These are phyloP conservation scores for Monochamus alternatus DNA, from an alignment of 2,888 invertebrate genomes.

Conservation along the genomic window DNA sequence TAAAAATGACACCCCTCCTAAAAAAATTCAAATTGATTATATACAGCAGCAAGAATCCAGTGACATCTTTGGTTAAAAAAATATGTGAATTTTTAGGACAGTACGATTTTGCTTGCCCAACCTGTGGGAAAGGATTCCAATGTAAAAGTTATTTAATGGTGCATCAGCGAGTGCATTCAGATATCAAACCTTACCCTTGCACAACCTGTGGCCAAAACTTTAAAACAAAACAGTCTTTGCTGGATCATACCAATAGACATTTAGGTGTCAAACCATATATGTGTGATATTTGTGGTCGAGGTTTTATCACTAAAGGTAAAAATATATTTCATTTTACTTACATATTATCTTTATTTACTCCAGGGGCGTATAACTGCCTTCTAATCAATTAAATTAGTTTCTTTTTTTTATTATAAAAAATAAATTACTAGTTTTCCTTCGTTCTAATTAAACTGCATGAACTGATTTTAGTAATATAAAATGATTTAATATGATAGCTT, in stretches of 20 bases:
- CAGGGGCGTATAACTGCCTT: too few relatives aligned
- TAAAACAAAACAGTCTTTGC: constrained; percentile 75
- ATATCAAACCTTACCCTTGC: constrained; percentile 75
- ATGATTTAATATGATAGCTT: too few relatives aligned
- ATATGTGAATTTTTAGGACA: constrained; percentile 59
- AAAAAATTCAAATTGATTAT: too few relatives aligned
- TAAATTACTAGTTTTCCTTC: too few relatives aligned
- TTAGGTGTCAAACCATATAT: constrained; percentile 76
- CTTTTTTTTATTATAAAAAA: too few relatives aligned
- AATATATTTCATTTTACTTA: background rate
- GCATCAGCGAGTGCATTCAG: constrained; percentile 76
- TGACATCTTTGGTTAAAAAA: too few relatives aligned
- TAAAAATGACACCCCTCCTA: too few relatives aligned
- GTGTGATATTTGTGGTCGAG: constrained; percentile 75
- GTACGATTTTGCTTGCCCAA: constrained; percentile 74
- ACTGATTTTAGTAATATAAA: too few relatives aligned
- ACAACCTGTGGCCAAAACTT: constrained; percentile 75
- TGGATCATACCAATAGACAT: constrained; percentile 77
- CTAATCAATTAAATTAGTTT: too few relatives aligned
- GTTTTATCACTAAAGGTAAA: constrained; percentile 75
- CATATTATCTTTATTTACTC: too few relatives aligned
- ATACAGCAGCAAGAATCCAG: too few relatives aligned
- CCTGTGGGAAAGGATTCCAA: constrained; percentile 77
- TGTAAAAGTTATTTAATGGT: constrained; percentile 76
- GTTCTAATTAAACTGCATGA: too few relatives aligned